These are phyloP conservation scores for Gonatopus flavifemur DNA, from an alignment of 1,140 invertebrate species.

Conservation along the genomic window DNA sequence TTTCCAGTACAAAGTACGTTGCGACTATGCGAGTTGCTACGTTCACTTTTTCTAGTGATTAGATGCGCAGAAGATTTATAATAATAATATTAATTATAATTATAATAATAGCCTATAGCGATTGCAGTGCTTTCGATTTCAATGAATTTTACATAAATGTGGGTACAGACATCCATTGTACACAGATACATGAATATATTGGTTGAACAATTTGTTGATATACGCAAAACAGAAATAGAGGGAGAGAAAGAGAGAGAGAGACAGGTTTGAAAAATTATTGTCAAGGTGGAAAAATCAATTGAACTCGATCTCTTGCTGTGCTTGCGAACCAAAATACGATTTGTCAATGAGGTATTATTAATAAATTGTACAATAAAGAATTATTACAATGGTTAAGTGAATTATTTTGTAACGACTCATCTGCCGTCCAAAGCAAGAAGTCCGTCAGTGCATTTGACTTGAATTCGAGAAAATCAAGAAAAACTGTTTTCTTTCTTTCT, in stretches of 20 bases:
- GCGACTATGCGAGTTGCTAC: slow-evolving; percentile 22
- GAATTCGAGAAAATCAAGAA: too few relatives aligned
- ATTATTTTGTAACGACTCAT: too few relatives aligned
- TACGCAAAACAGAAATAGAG: slow-evolving; percentile 15
- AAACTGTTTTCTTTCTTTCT: too few relatives aligned
- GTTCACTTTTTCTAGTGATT: slow-evolving; percentile 25
- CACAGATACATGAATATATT: not conserved
- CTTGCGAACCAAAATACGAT: slow-evolving; percentile 29
- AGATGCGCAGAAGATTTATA: slow-evolving; percentile 25
- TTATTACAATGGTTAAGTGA: slow-evolving; percentile 20
- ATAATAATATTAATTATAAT: too few relatives aligned
- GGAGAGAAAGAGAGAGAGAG: slow-evolving; percentile 2
- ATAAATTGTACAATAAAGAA: slow-evolving; percentile 27
- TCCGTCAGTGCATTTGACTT: too few relatives aligned
- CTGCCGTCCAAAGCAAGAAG: too few relatives aligned
- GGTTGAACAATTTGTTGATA: not conserved
- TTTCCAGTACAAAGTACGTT: slow-evolving; percentile 33
- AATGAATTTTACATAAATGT: slow-evolving; percentile 13
- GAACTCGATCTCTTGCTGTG: slow-evolving; percentile 22
- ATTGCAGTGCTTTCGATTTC: slow-evolving; percentile 18
- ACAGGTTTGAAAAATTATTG: not conserved
- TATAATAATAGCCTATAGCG: slow-evolving; percentile 17
- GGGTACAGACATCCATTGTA: not conserved
- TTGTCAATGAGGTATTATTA: slow-evolving; percentile 30
- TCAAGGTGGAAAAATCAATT: not conserved